Evolutionary conservation across 2,113 vertebrate genomes (phyloP).

Genomic region (Herpailurus yagouaroundi): DNA sequence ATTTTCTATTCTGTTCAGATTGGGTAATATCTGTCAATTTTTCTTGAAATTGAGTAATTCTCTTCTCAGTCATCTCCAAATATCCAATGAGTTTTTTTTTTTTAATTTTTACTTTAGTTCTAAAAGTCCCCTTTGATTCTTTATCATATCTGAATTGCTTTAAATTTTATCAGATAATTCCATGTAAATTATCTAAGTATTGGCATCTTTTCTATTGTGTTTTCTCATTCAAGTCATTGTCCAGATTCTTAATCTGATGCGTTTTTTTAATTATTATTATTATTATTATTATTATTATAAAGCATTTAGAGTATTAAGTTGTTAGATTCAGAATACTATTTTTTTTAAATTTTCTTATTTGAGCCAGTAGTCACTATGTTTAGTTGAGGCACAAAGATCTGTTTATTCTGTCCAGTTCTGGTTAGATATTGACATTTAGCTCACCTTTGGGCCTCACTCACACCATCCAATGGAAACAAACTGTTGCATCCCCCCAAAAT

Average conservation of each 20-base stretch:
- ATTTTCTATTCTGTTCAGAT: neutral
- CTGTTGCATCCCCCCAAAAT: accelerated
- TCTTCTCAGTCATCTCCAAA: neutral
- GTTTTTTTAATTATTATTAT: neutral
- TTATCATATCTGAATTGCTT: neutral
- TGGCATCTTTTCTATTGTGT: neutral
- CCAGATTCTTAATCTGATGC: neutral
- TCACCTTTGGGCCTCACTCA: neutral
- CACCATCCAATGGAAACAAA: neutral
- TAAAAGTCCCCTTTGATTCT: neutral
- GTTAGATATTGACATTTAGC: neutral
- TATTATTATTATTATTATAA: neutral
- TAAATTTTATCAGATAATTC: neutral
- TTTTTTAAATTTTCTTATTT: too few species aligned
- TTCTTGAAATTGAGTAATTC: neutral
- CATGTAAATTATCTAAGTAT: neutral
- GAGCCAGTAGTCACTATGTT: neutral
- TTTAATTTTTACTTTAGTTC: neutral
- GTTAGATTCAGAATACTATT: neutral
- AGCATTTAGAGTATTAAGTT: neutral
- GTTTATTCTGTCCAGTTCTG: neutral
- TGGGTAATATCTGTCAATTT: neutral
- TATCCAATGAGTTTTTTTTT: neutral
- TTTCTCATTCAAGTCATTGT: neutral
- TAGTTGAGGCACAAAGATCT: neutral